Evolutionary conservation across 2,888 invertebrate species (phyloP).

Genomic region (Rhamnusium bicolor): DNA sequence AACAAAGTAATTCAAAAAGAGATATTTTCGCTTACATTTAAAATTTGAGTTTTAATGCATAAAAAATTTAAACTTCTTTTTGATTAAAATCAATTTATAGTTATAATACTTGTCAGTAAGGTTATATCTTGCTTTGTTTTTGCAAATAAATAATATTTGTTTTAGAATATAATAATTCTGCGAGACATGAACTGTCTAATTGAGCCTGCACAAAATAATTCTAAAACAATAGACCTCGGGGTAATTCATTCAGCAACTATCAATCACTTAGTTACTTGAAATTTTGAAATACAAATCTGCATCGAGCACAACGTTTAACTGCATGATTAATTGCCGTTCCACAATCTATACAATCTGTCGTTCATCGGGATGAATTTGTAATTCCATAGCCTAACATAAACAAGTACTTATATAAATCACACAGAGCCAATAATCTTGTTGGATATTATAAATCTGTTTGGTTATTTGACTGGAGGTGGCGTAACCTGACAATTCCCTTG

Average conservation of each 20-base stretch:
- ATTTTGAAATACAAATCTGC: constrained; percentile 15
- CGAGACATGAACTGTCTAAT: background rate
- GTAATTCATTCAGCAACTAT: constrained; percentile 3
- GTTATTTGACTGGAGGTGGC: constrained; percentile 4
- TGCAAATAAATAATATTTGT: too few relatives aligned
- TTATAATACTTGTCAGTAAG: too few relatives aligned
- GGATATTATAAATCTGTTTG: constrained; percentile 12
- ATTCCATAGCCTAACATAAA: constrained; percentile 16
- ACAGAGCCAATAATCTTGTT: constrained; percentile 19
- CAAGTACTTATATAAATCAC: constrained; percentile 29
- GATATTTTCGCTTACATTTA: too few relatives aligned
- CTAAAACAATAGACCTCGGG: background rate
- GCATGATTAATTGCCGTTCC: constrained; percentile 9
- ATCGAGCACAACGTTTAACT: constrained; percentile 14
- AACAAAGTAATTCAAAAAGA: too few relatives aligned
- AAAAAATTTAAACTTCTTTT: too few relatives aligned
- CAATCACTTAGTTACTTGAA: constrained; percentile 12
- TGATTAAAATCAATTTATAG: too few relatives aligned
- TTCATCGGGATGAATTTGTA: constrained; percentile 4
- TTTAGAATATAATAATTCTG: background rate
- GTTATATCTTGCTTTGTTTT: too few relatives aligned
- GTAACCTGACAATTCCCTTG: background rate
- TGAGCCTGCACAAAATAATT: background rate
- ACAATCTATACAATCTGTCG: constrained; percentile 9
- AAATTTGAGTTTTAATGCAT: too few relatives aligned